Evolutionary conservation across 2,888 invertebrate genomes (phyloP).

Genomic region (Busseola fusca): DNA sequence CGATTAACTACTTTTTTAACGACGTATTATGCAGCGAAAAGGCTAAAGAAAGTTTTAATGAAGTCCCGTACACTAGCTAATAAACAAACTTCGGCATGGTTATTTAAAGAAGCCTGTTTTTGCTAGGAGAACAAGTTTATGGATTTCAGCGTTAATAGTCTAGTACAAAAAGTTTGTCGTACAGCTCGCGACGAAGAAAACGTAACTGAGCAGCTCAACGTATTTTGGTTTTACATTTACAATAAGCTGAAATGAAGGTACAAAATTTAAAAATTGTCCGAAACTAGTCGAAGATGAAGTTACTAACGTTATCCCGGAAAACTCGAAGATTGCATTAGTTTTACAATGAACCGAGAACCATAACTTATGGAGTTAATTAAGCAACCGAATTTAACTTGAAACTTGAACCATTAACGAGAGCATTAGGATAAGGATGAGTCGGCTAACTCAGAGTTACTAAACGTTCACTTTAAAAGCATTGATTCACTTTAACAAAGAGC

Average conservation of each 20-base stretch:
- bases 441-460: slow-evolving; percentile 56
- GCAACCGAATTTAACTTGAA: slow-evolving; percentile 65
- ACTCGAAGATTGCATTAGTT: slow-evolving; percentile 54
- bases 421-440: slow-evolving; percentile 63
- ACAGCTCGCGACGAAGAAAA: slow-evolving; percentile 7
- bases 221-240: slow-evolving; percentile 1
- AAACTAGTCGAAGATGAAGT: slow-evolving; percentile 13
- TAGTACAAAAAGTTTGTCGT: slow-evolving; percentile 40
- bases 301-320: slow-evolving; percentile 22
- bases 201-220: background rate
- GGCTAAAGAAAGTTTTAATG: slow-evolving; percentile 68
- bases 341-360: slow-evolving; percentile 63
- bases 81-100: slow-evolving; percentile 63
- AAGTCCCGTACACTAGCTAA: slow-evolving; percentile 65
- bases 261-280: background rate
- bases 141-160: slow-evolving; percentile 53
- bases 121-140: slow-evolving; percentile 49
- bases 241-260: background rate
- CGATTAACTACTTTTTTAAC: slow-evolving; percentile 60
- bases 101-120: slow-evolving; percentile 48
- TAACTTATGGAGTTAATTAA: slow-evolving; percentile 69
- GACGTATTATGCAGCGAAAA: slow-evolving; percentile 60
- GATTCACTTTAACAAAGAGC: slow-evolving; percentile 50
- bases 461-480: slow-evolving; percentile 59
- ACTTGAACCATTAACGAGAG: slow-evolving; percentile 71